Conservation (phyloP, 2,113 vertebrate genomes). For the Anoura caudifer region DNA sequence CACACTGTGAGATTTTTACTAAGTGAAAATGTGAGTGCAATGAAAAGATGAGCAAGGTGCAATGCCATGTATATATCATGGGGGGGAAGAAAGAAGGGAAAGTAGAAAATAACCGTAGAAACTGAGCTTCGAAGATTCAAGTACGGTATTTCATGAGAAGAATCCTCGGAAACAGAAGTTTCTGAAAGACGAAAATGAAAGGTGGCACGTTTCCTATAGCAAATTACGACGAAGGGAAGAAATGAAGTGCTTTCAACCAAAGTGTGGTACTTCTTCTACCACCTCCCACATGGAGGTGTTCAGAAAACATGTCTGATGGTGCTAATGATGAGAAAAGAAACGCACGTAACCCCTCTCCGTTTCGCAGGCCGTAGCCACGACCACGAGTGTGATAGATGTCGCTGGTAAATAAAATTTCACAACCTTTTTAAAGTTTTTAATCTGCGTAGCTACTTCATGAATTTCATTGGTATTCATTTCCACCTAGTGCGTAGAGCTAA, state of each 20-base stretch:
- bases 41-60: neutral
- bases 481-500: neutral
- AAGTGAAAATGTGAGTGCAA: neutral
- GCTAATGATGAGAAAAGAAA: neutral
- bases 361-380: neutral
- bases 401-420: neutral
- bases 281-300: fast-evolving
- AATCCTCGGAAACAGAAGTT: neutral
- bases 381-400: neutral
- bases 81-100: neutral
- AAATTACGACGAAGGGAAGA: neutral
- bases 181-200: neutral
- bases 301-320: neutral
- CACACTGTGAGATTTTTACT: too few species aligned
- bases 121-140: neutral
- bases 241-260: neutral
- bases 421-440: neutral
- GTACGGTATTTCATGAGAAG: neutral
- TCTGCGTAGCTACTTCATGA: neutral
- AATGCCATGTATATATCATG: neutral
- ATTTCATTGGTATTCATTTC: neutral
- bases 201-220: neutral
- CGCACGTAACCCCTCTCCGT: neutral
- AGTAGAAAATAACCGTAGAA: neutral
- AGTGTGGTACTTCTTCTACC: neutral